Evolutionary conservation across 2,113 vertebrate species (phyloP), one percentile per base, ranked within the genome.

Genomic region (Gopherus evgoodei): DNA sequence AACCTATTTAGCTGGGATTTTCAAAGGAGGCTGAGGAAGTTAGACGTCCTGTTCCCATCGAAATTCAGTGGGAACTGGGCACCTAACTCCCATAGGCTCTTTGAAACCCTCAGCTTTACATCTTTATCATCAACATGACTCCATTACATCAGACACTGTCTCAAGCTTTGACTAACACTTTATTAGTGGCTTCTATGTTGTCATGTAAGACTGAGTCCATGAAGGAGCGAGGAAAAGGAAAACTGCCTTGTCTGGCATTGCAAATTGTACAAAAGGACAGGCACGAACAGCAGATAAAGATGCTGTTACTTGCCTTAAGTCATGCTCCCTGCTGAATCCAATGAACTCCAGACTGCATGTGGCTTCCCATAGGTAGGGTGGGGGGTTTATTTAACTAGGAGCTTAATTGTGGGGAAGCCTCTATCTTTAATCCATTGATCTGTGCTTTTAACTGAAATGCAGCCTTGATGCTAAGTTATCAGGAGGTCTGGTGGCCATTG

Each of bases 1-100:
- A 95, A 94, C 94, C 95, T 89, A 79, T 90, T 97, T 82, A 92
- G 93, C 90, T 95, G 90, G 95, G 94, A 96, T 95, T 96, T 95
- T 49, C 56, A 80, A 84, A 95, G 91, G 92, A 47, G 52, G 76
- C 59, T 75, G 82, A 56, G 81, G 88, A 86, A 93, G 75, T 5
- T 1, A 75, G 91, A 90, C 42, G 7, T 83, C 94, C 0, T 50
- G 95, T 91, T 90, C 87, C 31, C 53, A 72, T 59, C 44, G 42
- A 83, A 82, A 83, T 76, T 75, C 59, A 90, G 90, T 96, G 94
- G 94, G 95, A 96, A 90, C 56, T 2, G 62, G 90, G 93, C 57
- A 90, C 78, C 52, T 1, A 72, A 82, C 93, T 93, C 86, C 0
- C 1, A 35, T 84, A 85, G 84, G 82, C 90, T 96, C 93, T 95